Evolutionary conservation across 2,113 vertebrate species (phyloP).

Genomic region (Egretta garzetta): DNA sequence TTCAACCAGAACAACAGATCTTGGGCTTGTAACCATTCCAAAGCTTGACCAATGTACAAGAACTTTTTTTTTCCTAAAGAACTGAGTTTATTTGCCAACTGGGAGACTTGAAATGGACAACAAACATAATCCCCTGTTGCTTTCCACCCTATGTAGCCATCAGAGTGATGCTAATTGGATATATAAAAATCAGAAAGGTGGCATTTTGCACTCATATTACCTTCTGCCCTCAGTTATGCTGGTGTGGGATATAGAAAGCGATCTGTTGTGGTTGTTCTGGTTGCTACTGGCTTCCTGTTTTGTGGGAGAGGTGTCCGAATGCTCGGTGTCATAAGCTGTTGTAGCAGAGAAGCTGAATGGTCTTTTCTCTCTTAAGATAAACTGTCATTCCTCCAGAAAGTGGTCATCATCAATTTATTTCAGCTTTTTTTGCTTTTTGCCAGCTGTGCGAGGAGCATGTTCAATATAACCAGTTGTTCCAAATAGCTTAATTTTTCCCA

Average conservation of each 20-base stretch:
- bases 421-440: slow-evolving; percentile 28
- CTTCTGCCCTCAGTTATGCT: not conserved
- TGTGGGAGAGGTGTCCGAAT: not conserved
- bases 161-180: not conserved
- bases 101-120: not conserved
- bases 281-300: not conserved
- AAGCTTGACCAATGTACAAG: not conserved
- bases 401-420: not conserved
- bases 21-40: not conserved
- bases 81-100: not conserved
- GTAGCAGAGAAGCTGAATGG: not conserved
- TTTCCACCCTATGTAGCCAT: not conserved
- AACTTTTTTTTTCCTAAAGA: not conserved
- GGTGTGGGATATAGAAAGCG: not conserved
- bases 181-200: not conserved
- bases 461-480: slow-evolving; percentile 13
- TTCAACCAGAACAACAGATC: not conserved
- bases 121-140: not conserved
- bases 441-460: not conserved
- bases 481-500: not conserved
- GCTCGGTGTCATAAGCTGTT: not conserved
- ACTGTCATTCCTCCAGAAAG: not conserved
- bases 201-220: not conserved
- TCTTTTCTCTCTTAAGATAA: not conserved
- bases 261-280: not conserved